Conservation (phyloP, 2,113 vertebrate species). For the Indicator maculatus region DNA sequence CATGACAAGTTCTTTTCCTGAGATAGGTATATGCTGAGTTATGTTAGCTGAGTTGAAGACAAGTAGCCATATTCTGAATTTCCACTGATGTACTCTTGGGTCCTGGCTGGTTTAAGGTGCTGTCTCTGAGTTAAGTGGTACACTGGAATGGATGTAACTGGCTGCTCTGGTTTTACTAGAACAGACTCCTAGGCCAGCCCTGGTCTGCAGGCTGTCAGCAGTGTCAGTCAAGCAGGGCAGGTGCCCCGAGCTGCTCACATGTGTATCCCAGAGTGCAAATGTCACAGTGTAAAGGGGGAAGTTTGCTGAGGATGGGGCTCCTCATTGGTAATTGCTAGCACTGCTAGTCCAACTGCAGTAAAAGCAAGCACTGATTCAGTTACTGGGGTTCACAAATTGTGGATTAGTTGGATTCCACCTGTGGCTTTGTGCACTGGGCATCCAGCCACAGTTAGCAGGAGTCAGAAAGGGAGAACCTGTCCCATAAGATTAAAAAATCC, state of each 20-base stretch:
- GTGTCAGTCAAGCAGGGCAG: background rate
- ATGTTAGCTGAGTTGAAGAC: rapidly evolving
- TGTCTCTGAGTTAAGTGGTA: background rate
- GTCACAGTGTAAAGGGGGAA: background rate
- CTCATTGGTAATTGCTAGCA: background rate
- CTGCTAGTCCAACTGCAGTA: background rate
- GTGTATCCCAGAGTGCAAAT: background rate
- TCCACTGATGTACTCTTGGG: background rate
- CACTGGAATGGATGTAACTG: too few relatives aligned
- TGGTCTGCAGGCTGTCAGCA: background rate
- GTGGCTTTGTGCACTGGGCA: slow-evolving; percentile 68
- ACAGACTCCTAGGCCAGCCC: background rate
- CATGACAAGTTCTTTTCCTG: background rate
- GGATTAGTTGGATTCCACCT: slow-evolving; percentile 58
- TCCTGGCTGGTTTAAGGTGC: background rate
- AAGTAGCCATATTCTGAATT: background rate
- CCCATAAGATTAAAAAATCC: slow-evolving; percentile 38
- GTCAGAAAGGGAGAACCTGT: slow-evolving; percentile 69
- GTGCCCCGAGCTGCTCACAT: background rate
- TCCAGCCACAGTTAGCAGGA: slow-evolving; percentile 25
- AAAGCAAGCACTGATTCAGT: background rate
- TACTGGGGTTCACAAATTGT: background rate
- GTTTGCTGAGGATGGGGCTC: background rate
- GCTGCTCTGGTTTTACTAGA: background rate
- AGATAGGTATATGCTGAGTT: background rate